These are phyloP conservation scores for Quadriops clusia DNA, from an alignment of 2,888 invertebrate genomes.

Conservation along the genomic window DNA sequence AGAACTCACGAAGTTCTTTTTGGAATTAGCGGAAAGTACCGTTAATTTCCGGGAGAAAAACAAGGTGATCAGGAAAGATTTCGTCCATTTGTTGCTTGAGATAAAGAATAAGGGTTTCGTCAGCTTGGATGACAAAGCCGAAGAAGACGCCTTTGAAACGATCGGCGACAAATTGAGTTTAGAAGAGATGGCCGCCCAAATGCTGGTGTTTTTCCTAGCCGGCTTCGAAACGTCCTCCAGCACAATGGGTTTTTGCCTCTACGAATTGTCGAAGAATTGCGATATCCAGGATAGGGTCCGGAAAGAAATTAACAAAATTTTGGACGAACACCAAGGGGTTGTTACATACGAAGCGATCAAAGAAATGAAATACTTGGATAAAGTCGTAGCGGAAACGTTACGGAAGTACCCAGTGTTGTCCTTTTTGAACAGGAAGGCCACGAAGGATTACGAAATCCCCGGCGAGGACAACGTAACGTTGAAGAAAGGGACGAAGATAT, in stretches of 20 bases:
- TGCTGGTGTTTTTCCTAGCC: conserved; percentile 37
- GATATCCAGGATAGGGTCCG: conserved; percentile 31
- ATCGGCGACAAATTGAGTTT: conserved; percentile 4
- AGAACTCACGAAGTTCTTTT: conserved; percentile 35
- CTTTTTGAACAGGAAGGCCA: conserved; percentile 11
- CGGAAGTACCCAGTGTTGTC: conserved; percentile 17
- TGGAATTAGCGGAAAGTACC: conserved; percentile 33
- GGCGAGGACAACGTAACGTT: conserved; percentile 6
- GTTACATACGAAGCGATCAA: conserved; percentile 36
- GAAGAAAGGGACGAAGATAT: conserved; percentile 9
- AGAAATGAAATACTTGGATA: conserved; percentile 30
- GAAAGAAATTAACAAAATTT: conserved; percentile 20
- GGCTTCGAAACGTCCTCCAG: conserved; percentile 43
- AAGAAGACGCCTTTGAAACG: background rate
- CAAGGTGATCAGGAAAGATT: conserved; percentile 39
- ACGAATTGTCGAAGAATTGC: conserved; percentile 35
- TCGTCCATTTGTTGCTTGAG: conserved; percentile 41
- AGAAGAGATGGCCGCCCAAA: conserved; percentile 37
- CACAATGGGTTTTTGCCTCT: conserved; percentile 35
- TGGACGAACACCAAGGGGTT: conserved; percentile 28
- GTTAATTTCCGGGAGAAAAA: conserved; percentile 37
- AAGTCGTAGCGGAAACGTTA: conserved; percentile 26
- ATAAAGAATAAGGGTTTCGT: conserved; percentile 26
- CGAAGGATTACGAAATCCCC: conserved; percentile 14
- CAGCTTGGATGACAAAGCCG: conserved; percentile 4